Base-by-base conservation (phyloP, 2,797 vertebrate species). In the Leptoclinus maculatus region DNA sequence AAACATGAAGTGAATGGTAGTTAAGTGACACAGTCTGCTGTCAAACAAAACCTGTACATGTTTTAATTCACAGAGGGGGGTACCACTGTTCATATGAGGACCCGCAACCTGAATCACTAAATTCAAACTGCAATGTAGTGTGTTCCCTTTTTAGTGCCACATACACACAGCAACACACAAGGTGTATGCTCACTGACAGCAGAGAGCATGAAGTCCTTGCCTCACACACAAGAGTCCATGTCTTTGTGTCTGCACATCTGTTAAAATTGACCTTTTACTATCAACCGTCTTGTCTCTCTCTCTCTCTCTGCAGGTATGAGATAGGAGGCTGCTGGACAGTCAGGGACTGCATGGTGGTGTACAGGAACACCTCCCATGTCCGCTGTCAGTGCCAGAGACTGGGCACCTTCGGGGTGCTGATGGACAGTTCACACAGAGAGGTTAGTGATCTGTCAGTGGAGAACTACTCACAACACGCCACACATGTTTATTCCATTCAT, bases 351-450 rank as follows among this genome's bases (percentile, higher is more conserved):
- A 96, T 96, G 65, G 97, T 99, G n/a, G 96, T 99, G 41, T 97
- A 97, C 91, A 96, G 98, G 87, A 99, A 99, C 70, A 94, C 94
- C 11, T 98, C 98, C 13, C 98, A 99, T 0, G 97, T 99, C 21
- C 97, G 97, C 86, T 99, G 98, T 92, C 98, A 98, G 91, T 99
- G 98, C 79, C 97, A 97, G 83, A 96, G 95, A 86, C 95, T 99
- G 7, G 98, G 98, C 51, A 99, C 96, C 56, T 99, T 99, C 21
- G 98, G 97, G 0, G 96, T 99, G 51, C 94, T 99, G 71, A 99
- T 99, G 98, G 98, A 99, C 91, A 98, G 96, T 83, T 99, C 98
- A 0, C 97, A 99, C 32, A 95, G 98, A 94, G 98, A 99, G 97
- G 98, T 99, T 78, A 91, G 82, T 41, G 2, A 7, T 57, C 57